A percentile compares a stretch with the other conserved stretches of the same genome.
Evolutionary conservation across 2,888 invertebrate species (phyloP).

Genomic region (Platycheirus albimanus): DNA sequence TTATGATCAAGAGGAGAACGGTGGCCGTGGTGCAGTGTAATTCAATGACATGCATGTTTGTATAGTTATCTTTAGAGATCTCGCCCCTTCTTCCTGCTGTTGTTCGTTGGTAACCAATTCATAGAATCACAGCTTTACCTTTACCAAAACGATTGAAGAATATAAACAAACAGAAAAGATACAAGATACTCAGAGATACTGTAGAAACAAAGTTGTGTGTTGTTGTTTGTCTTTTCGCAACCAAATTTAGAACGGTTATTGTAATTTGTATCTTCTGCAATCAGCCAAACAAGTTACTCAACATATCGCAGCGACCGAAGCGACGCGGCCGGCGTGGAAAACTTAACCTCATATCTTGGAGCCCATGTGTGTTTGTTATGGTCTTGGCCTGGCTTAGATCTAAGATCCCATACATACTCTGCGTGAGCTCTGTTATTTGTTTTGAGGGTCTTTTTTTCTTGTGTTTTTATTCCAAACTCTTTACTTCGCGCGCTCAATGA

Average conservation of each 20-base stretch:
- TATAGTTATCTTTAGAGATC: slow-evolving; percentile 30
- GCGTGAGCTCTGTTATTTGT: slow-evolving; percentile 31
- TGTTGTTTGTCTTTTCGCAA: slow-evolving; percentile 30
- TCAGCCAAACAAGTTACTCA: slow-evolving; percentile 64
- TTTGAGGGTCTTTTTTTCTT: slow-evolving; percentile 29
- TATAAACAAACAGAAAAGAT: slow-evolving; percentile 52
- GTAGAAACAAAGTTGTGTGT: slow-evolving; percentile 20
- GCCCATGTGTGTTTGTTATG: slow-evolving; percentile 15
- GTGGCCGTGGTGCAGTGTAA: no score
- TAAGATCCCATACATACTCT: slow-evolving; percentile 9
- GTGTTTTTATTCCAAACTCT: background rate
- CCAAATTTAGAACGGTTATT: slow-evolving; percentile 71
- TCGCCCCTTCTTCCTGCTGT: slow-evolving; percentile 16
- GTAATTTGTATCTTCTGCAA: slow-evolving; percentile 69
- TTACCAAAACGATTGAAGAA: slow-evolving; percentile 26
- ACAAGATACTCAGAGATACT: background rate
- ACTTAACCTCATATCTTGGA: slow-evolving; percentile 30
- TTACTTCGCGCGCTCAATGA: slow-evolving; percentile 33
- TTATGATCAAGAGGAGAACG: slow-evolving; percentile 11
- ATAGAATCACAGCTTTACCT: slow-evolving; percentile 42
- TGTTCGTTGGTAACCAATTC: background rate
- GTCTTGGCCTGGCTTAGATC: slow-evolving; percentile 43
- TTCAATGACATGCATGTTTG: slow-evolving; percentile 64
- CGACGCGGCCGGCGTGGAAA: no score
- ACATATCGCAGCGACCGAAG: slow-evolving; percentile 17